Evolutionary conservation across 1,140 invertebrate species (phyloP), one percentile per base, ranked within the genome.

Genomic region (Drosophila nebulosa): DNA sequence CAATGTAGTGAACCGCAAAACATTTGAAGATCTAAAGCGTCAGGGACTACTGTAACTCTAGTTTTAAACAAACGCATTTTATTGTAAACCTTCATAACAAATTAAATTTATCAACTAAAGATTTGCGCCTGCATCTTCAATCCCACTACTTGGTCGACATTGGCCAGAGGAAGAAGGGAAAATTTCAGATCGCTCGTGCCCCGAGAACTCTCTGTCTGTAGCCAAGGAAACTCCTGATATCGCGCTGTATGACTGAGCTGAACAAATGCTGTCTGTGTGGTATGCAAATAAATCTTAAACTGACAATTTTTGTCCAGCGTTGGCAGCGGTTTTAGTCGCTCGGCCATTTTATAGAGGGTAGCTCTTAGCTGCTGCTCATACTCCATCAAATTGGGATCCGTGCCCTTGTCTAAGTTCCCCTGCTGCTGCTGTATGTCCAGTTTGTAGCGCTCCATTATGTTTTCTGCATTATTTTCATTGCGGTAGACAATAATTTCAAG

Each of bases 1-100:
- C 26, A 99, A 99, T 94, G 99, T 99, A 14, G 98, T 99, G 0
- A 99, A 98, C 93, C 95, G 98, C 68, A 99, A 99, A 92, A 99
- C 98, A 0, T 99, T 96, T 90, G 98, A 99, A 92, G 98, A 99
- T 95, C 94, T 99, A 60, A 99, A 99, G 91, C 93, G 99, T 91
- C 99, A 99, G 93, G 99, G 99, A 58, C 93, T 99, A 59, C 93
- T 99, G 22, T 99, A 94, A 21, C 18, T 46, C 39, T 46, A 46
- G 39, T 46, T 46, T 46, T 10, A 46, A 21, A 21, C 4, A n/a
- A n/a, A 46, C 39, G 60, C 12, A 30, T 27, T 66, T 21, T 64
- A 56, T 56, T 62, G 42, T 56, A 78, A 63, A 60, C 46, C 32
- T 16, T 71, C 50, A n/a, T 42, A 16, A 32, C 30, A 56, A 62